Percentiles rank a stretch among this genome's conserved stretches.
Evolutionary conservation across 2,797 vertebrate genomes (phyloP).

Genomic region (Clamator glandarius): DNA sequence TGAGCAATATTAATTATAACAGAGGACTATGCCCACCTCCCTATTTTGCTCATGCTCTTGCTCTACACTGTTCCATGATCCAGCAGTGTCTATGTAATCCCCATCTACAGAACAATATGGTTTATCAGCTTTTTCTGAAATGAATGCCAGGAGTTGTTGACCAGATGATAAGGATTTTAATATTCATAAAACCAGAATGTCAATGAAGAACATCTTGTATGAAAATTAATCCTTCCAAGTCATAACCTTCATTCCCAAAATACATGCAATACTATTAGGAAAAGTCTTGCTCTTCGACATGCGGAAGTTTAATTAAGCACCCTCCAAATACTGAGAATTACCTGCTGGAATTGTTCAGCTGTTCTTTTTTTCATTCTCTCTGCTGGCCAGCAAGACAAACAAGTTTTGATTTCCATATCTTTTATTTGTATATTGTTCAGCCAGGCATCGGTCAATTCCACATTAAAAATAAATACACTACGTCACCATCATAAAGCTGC

Average conservation of each 20-base stretch:
- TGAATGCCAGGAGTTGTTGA: conserved; percentile 45
- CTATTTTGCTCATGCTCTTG: not conserved
- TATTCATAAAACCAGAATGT: conserved; percentile 59
- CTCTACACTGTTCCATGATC: not conserved
- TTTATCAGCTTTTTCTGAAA: conserved; percentile 16
- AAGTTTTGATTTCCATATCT: conserved; percentile 56
- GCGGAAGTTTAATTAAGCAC: conserved; percentile 35
- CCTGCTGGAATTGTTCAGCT: conserved; percentile 10
- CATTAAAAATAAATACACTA: conserved; percentile 42
- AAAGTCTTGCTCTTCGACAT: not conserved
- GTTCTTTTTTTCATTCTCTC: conserved; percentile 2
- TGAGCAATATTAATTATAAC: not conserved
- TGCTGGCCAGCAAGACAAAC: conserved; percentile 53
- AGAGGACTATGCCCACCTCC: not conserved
- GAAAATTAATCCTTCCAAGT: conserved; percentile 56
- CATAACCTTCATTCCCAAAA: not conserved
- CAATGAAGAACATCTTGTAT: conserved; percentile 60
- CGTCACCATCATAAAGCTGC: conserved; percentile 24
- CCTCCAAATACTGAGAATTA: conserved; percentile 20
- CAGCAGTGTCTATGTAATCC: not conserved
- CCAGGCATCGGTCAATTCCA: not conserved
- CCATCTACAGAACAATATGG: not conserved
- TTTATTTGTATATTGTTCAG: conserved; percentile 38
- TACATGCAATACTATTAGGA: not conserved
- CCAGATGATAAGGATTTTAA: conserved; percentile 61